Conservation (phyloP, 1,140 invertebrate species). For the Drosophila arawakana region DNA sequence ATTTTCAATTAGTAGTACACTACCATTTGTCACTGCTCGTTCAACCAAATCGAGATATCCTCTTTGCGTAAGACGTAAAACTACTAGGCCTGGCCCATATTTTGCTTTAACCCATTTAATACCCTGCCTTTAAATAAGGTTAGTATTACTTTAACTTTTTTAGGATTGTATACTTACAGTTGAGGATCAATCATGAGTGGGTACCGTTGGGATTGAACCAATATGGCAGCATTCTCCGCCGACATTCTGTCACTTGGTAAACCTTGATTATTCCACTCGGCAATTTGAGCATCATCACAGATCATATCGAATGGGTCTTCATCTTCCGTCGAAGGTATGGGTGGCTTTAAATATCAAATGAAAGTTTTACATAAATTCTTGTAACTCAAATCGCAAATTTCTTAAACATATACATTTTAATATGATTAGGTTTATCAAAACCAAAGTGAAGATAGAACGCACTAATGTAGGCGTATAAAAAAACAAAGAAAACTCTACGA, state of each 20-base stretch:
- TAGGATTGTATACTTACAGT: constrained; percentile 82
- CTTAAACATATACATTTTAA: too few relatives aligned
- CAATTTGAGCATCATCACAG: constrained; percentile 96
- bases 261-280: constrained; percentile 97
- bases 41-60: constrained; percentile 95
- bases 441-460: too few relatives aligned
- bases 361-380: too few relatives aligned
- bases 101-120: constrained; percentile 98
- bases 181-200: constrained; percentile 98
- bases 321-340: constrained; percentile 91
- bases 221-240: constrained; percentile 96
- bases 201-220: constrained; percentile 95
- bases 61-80: constrained; percentile 91
- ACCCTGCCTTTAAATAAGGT: constrained; percentile 88
- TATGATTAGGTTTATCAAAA: too few relatives aligned
- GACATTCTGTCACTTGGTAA: constrained; percentile 97
- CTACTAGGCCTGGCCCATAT: constrained; percentile 89
- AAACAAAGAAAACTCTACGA: too few relatives aligned
- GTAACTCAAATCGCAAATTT: too few relatives aligned
- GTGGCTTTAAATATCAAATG: constrained; percentile 84
- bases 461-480: too few relatives aligned
- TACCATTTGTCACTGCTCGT: constrained; percentile 90
- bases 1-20: constrained; percentile 93
- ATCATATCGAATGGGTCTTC: constrained; percentile 93
- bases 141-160: neutral